These are phyloP conservation scores for Numenius phaeopus DNA, from an alignment of 2,797 vertebrate species.

Conservation along the genomic window DNA sequence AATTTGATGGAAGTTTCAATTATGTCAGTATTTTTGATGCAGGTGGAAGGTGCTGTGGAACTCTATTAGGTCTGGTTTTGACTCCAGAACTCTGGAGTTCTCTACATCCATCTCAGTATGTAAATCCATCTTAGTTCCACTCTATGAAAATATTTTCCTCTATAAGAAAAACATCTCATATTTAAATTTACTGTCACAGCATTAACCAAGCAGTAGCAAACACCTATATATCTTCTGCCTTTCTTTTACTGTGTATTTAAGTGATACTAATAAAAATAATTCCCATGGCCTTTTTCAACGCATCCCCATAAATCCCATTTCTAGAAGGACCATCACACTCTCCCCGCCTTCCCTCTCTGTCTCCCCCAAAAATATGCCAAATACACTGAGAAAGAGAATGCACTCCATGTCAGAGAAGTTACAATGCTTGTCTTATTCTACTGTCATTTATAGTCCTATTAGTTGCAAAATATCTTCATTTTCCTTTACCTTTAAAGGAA, in stretches of 20 bases:
- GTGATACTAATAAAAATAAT: neutral
- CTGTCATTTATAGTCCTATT: neutral
- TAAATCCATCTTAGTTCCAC: neutral
- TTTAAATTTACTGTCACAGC: neutral
- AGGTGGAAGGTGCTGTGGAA: neutral
- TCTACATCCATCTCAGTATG: neutral
- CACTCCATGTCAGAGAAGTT: neutral
- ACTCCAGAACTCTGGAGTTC: neutral
- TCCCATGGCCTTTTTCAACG: neutral
- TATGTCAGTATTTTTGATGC: neutral
- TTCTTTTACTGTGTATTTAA: neutral
- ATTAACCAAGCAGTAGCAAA: neutral
- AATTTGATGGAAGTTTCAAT: neutral
- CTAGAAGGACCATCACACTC: neutral
- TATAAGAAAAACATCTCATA: neutral
- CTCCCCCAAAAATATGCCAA: neutral
- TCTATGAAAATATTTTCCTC: neutral
- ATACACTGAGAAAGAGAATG: neutral
- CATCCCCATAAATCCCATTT: neutral
- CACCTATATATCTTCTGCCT: neutral
- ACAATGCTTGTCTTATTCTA: neutral
- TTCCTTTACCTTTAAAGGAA: neutral
- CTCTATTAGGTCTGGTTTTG: neutral
- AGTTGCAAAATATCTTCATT: neutral
- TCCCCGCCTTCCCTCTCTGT: rapidly evolving